Evolutionary conservation across 2,888 invertebrate species (phyloP), one percentile per base, ranked within the genome.

Genomic region (Seira musarum): DNA sequence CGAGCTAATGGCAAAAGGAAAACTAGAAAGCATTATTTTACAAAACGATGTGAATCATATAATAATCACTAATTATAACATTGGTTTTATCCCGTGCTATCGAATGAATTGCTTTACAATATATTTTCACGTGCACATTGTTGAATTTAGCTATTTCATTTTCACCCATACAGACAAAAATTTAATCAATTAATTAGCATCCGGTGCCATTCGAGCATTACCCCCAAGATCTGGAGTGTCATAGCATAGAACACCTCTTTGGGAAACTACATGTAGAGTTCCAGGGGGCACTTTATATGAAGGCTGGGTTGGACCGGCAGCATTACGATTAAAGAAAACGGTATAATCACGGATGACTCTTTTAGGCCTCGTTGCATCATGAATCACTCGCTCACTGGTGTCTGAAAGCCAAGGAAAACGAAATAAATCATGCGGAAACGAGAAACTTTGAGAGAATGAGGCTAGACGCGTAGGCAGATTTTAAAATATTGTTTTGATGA

Each of bases 241-340:
- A 61, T 80, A 87, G 2, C 78, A 73, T 2, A 87, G 82, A 19
- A 84, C 84, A 15, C 85, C 86, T 19, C 85, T 75, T 57, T 85
- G 75, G n/a, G 86, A 84, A 53, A 85, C 78, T 24, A 87, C 86
- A 71, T 87, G 86, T 3, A 87, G 79, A 1, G 87, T 87, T 53
- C 87, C 87, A 15, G 87, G 87, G 63, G 87, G 85, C 1, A 87
- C 84, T 73, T 84, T 82, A 71, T 87, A 87, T 1, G 82, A 80
- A 19, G 81, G 81, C 60, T 83, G 84, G 3, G 71, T 65, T 21
- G 84, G 74, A 24, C 81, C 81, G n/a, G 82, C 81, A 0, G 83
- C 82, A 67, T 86, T 85, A 57, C 83, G 79, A 19, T 76, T 82
- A 64, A 85, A 86, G 71, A 82, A 83, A n/a, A 83, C 82, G 0